Conservation (phyloP, 2,888 invertebrate species). For the Strigamia crassipes region DNA sequence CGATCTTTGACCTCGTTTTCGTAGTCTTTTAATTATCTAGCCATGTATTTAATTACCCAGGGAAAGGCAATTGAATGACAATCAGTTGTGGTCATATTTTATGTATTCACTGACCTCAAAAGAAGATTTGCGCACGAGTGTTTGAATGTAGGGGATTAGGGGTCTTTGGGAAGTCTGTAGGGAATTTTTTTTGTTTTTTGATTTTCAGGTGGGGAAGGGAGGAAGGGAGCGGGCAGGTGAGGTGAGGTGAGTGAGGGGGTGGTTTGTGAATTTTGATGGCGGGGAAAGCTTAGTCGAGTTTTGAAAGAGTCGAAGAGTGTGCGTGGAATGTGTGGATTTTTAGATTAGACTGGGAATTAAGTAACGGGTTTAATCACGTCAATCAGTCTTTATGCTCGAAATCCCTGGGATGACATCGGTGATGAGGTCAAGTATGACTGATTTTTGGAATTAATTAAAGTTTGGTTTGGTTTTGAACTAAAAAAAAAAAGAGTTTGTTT, state of each 20-base stretch:
- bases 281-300: not conserved
- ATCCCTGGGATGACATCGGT: slow-evolving; percentile 27
- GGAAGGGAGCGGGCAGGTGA: not conserved
- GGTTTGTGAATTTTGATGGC: not conserved
- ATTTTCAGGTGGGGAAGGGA: not conserved
- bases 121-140: not conserved
- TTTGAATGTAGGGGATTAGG: not conserved
- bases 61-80: slow-evolving; percentile 38
- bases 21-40: not conserved
- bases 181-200: slow-evolving; percentile 12
- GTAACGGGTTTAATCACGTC: slow-evolving; percentile 35
- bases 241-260: not conserved
- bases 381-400: slow-evolving; percentile 22
- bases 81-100: slow-evolving; percentile 36
- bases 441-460: not conserved
- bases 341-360: slow-evolving; percentile 38
- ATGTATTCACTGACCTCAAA: slow-evolving; percentile 40
- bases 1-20: not conserved
- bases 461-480: not conserved
- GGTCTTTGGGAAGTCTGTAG: not conserved
- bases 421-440: slow-evolving; percentile 30
- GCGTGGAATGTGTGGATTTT: slow-evolving; percentile 35
- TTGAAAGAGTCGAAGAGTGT: slow-evolving; percentile 8
- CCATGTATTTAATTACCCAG: slow-evolving; percentile 30
- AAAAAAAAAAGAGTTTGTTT: not conserved